These are phyloP conservation scores for Drosophila pandora DNA, from an alignment of 1,140 invertebrate genomes.

Conservation along the genomic window DNA sequence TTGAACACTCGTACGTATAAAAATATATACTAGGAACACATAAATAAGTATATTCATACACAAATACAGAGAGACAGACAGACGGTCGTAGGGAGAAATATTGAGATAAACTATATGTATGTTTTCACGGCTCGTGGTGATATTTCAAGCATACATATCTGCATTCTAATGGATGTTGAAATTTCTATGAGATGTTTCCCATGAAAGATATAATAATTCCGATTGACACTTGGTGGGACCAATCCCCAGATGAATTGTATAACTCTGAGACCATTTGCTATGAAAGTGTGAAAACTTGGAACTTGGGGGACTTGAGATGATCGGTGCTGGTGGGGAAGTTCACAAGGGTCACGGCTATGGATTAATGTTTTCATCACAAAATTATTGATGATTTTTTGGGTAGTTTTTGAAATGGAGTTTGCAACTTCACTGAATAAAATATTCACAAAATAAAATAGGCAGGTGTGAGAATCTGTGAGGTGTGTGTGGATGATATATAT, in stretches of 20 bases:
- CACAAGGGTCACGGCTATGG: background rate
- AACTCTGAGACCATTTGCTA: constrained; percentile 6
- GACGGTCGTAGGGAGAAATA: constrained; percentile 38
- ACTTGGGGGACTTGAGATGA: background rate
- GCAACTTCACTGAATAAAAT: constrained; percentile 12
- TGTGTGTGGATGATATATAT: constrained; percentile 1
- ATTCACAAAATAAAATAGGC: constrained; percentile 15
- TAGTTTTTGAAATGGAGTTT: constrained; percentile 12
- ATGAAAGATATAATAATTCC: constrained; percentile 21
- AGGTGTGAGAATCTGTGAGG: background rate
- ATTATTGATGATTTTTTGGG: background rate
- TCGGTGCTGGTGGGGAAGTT: background rate
- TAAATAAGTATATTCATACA: constrained; percentile 44
- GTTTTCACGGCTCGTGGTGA: constrained; percentile 32
- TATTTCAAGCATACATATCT: constrained; percentile 36
- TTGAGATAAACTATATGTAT: constrained; percentile 31
- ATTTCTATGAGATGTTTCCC: constrained; percentile 21
- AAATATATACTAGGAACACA: constrained; percentile 47
- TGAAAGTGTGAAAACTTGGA: background rate
- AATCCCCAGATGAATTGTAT: constrained; percentile 21
- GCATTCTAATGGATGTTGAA: constrained; percentile 43
- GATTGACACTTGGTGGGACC: constrained; percentile 21
- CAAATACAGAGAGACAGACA: constrained; percentile 16
- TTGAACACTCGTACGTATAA: constrained; percentile 35
- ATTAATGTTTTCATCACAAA: constrained; percentile 1